Base-by-base conservation (phyloP, 1,140 invertebrate genomes). In the Pectinophora gossypiella region DNA sequence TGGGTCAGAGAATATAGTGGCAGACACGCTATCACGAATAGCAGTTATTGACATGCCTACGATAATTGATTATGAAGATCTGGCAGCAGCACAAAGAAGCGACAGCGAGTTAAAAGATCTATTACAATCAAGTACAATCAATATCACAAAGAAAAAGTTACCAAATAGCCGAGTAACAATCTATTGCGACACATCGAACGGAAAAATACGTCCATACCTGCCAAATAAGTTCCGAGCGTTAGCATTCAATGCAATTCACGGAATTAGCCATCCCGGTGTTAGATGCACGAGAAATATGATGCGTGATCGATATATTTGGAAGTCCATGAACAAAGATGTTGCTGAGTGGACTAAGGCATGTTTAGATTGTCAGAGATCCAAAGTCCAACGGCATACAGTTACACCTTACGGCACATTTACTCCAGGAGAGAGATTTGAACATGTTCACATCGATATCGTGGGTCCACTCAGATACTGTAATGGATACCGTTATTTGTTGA, bases 301-400 rank as follows among this genome's bases (percentile, higher is more conserved):
- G 3, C 7, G 7, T 23, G 10, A 22, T n/a, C n/a, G 21, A 44
- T 48, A 23, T 16, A 23, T 48, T 32, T 48, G 46, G 46, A 3
- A 3, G 12, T 6, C 20, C n/a, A 48, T 48, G 21, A 71, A 89
- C 57, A 35, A 76, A 19, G 65, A 89, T 2, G 55, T 88, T 3
- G 21, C 42, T 13, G 60, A 47, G 6, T 48, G 75, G 3, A 50
- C 56, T 10, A 81, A 68, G 43, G 22, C 21, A 1, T 84, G 57
- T 13, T 7, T 38, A 7, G 5, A 5, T 7, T 38, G 35, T 13
- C 35, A 38, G n/a, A 38, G 15, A 13, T 7, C 5, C 4, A 38
- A 38, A 38, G n/a, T 38, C 3, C 5, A 38, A 7, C 5, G 35
- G 4, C 35, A 38, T n/a, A 38, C 35, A 7, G n/a, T n/a, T 4